Evolutionary conservation across 2,888 invertebrate genomes (phyloP).

Genomic region (Aphrophora alni): DNA sequence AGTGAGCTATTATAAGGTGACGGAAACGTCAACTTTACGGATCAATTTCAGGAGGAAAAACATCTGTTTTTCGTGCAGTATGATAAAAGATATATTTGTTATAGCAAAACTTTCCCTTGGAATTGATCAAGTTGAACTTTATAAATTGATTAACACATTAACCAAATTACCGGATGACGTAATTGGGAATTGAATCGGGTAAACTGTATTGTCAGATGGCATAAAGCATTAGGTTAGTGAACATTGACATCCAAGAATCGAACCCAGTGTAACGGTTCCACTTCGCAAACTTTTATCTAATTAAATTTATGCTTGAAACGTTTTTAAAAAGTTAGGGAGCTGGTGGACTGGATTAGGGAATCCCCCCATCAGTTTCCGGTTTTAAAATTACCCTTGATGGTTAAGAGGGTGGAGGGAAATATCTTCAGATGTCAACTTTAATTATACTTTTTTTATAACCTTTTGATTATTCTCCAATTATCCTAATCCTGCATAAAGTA

Average conservation of each 20-base stretch:
- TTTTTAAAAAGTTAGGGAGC: background rate
- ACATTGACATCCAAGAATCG: background rate
- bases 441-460: background rate
- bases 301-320: conserved; percentile 6
- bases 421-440: conserved; percentile 2
- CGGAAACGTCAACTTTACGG: no score
- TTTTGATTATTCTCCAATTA: background rate
- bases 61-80: no score
- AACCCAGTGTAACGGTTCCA: background rate
- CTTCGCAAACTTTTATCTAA: background rate
- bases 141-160: background rate
- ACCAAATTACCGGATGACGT: background rate
- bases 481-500: background rate
- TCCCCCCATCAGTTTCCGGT: background rate
- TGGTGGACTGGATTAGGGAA: background rate
- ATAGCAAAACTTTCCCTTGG: no score
- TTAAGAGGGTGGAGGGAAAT: background rate
- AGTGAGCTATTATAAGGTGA: no score
- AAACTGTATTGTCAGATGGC: background rate
- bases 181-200: background rate
- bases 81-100: no score
- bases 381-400: background rate
- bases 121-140: background rate
- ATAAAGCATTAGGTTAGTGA: background rate
- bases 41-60: no score